Conservation (phyloP, 2,888 invertebrate species). For the Timema podura region DNA sequence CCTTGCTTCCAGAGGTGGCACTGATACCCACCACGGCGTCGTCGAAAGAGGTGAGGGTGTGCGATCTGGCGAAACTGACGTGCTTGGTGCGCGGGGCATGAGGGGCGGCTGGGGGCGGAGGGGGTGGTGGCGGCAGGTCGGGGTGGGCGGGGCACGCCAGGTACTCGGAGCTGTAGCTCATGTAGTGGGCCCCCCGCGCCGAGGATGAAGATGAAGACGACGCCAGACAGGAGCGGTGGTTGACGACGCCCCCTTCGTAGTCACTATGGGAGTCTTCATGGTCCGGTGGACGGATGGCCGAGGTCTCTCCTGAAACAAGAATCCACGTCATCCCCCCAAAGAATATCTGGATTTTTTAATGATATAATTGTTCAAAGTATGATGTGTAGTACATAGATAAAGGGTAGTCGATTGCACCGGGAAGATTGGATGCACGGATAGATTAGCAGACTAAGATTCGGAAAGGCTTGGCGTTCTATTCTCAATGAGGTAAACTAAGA, state of each 20-base stretch:
- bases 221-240: constrained; percentile 26
- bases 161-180: constrained; percentile 45
- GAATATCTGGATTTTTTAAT: too few species aligned
- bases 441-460: too few species aligned
- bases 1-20: too few species aligned
- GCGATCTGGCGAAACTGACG: constrained; percentile 85
- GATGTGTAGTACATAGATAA: too few species aligned
- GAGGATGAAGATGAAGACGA: constrained; percentile 29
- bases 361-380: too few species aligned
- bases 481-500: too few species aligned
- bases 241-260: constrained; percentile 32
- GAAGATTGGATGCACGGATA: too few species aligned
- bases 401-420: too few species aligned
- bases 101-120: constrained; percentile 50
- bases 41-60: constrained; percentile 81
- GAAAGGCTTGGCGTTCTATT: too few species aligned
- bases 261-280: constrained; percentile 16
- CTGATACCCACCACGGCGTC: constrained; percentile 52
- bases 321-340: too few species aligned
- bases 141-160: constrained; percentile 49
- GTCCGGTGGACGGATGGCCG: constrained; percentile 37
- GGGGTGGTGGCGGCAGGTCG: constrained; percentile 44
- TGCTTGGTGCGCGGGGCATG: constrained; percentile 66
- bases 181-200: constrained; percentile 33
- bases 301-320: constrained; percentile 25